Conservation (phyloP, 1,140 invertebrate species). For the Amphibalanus amphitrite region DNA sequence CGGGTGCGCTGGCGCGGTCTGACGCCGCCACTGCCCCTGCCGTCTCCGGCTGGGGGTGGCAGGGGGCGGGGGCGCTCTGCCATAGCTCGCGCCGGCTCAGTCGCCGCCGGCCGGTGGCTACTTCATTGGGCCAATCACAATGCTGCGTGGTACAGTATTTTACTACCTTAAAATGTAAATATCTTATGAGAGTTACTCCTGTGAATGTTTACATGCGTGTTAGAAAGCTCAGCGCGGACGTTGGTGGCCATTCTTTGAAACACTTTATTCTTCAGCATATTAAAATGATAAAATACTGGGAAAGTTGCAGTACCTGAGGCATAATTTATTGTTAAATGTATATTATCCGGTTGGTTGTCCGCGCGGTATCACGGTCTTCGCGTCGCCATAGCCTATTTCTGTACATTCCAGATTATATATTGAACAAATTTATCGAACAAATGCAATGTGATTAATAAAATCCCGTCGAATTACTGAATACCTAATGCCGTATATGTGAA, state of each 20-base stretch:
- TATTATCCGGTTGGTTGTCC: background rate
- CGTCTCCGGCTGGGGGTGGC: too few species aligned
- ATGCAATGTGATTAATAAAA: background rate
- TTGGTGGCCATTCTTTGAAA: background rate
- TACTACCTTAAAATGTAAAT: conserved; percentile 1
- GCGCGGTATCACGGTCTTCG: background rate
- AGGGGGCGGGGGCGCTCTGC: too few species aligned
- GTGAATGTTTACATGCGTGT: background rate
- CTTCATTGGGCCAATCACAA: background rate
- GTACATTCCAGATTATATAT: background rate
- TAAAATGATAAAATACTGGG: background rate
- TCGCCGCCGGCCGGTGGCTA: background rate
- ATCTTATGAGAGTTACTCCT: background rate
- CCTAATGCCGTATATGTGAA: too few species aligned
- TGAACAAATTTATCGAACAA: conserved; percentile 2
- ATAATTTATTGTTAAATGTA: background rate
- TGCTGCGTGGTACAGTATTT: background rate
- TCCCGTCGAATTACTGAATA: too few species aligned
- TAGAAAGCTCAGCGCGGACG: background rate
- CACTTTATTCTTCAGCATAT: background rate
- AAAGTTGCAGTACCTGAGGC: background rate
- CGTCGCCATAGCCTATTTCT: background rate
- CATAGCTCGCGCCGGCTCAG: background rate
- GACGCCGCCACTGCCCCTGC: background rate
- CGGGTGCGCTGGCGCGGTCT: background rate